These are phyloP conservation scores for Xiphorhynchus elegans DNA, from an alignment of 2,113 vertebrate species.

Conservation along the genomic window DNA sequence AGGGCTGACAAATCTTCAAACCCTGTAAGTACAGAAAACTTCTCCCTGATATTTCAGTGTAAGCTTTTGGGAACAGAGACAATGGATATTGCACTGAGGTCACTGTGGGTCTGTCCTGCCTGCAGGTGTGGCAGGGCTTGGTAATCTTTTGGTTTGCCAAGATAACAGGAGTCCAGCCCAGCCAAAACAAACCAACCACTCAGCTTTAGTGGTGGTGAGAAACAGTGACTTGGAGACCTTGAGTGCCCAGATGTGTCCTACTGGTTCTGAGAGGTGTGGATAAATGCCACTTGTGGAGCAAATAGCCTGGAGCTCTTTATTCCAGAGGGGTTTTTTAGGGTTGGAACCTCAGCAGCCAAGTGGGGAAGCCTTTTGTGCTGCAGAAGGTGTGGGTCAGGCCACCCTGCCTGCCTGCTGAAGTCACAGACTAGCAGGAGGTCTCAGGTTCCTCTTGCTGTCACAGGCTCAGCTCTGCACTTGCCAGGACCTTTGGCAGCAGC, in stretches of 20 bases:
- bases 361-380: background rate
- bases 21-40: conserved; percentile 83
- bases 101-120: background rate
- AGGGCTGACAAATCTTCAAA: conserved; percentile 85
- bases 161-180: background rate
- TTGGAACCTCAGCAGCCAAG: background rate
- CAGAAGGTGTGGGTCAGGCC: background rate
- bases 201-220: background rate
- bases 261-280: background rate
- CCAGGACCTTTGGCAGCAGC: background rate
- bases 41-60: background rate
- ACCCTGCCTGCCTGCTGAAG: background rate
- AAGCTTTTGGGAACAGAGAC: background rate
- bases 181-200: background rate
- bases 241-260: background rate
- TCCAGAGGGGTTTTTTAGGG: background rate
- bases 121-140: background rate
- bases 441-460: background rate
- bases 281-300: background rate
- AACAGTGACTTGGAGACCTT: background rate
- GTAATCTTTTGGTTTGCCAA: background rate
- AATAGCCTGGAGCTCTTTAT: background rate
- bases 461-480: background rate
- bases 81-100: background rate
- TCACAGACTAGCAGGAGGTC: background rate